Percentiles rank a stretch among this genome's conserved stretches.
phyloP scores from a whole-genome alignment of 2,797 vertebrate species.

The Dipus sagitta region DNA sequence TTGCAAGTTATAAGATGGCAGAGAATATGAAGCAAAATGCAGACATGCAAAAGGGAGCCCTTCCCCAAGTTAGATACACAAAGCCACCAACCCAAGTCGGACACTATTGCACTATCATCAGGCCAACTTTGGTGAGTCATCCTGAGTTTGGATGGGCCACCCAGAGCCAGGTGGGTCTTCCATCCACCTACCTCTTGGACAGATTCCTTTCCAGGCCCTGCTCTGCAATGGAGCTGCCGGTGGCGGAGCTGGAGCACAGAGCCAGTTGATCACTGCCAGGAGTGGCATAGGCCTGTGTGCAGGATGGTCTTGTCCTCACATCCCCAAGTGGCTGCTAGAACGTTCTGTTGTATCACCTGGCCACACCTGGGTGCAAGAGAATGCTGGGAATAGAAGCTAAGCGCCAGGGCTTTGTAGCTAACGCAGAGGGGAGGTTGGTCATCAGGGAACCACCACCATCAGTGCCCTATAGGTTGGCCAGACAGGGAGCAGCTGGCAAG shows the following conservation, averaged over 20 bases:
- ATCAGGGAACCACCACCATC: neutral
- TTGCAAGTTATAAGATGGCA: neutral
- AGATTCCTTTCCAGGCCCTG: too few species aligned
- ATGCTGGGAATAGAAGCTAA: neutral
- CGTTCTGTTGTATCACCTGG: rapidly evolving
- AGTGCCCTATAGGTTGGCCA: too few species aligned
- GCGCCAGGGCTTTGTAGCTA: neutral
- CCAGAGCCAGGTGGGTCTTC: neutral
- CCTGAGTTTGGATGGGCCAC: neutral
- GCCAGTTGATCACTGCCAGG: too few species aligned
- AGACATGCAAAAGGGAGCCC: neutral
- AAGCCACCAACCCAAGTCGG: neutral
- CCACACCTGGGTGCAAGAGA: neutral
- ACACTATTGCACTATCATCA: rapidly evolving
- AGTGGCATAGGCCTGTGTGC: neutral
- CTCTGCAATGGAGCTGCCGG: too few species aligned
- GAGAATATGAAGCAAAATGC: neutral
- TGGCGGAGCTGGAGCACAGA: neutral
- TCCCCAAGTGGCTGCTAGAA: neutral
- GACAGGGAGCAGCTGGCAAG: neutral
- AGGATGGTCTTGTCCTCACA: neutral
- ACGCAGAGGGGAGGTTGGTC: neutral
- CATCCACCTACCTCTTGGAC: neutral
- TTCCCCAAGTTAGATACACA: too few species aligned
- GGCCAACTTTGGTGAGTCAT: rapidly evolving